Conservation (phyloP, 2,113 vertebrate genomes). For the Columba livia region DNA sequence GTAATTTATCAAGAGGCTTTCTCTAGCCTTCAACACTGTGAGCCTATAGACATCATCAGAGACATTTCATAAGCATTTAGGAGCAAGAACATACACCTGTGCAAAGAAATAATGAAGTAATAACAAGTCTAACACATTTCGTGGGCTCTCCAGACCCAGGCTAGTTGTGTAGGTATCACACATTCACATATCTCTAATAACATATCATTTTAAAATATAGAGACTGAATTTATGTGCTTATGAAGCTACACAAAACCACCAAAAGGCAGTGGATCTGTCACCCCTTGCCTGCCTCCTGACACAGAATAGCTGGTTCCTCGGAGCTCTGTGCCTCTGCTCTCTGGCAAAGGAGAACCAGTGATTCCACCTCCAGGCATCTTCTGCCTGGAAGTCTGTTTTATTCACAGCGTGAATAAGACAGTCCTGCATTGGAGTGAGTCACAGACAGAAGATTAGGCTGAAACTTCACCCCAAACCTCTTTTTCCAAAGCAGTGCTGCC, state of each 20-base stretch:
- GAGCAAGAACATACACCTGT: background rate
- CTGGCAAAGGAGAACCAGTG: background rate
- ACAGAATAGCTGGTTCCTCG: background rate
- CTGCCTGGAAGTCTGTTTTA: background rate
- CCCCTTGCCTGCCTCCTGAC: background rate
- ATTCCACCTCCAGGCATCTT: background rate
- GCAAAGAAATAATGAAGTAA: conserved; percentile 28
- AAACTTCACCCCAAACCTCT: background rate
- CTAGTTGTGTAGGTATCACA: background rate
- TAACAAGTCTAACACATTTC: conserved; percentile 5
- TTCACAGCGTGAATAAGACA: background rate
- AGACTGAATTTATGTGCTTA: background rate
- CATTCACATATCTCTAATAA: background rate
- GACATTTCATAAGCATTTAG: background rate
- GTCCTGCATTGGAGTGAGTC: background rate
- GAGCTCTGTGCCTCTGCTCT: background rate
- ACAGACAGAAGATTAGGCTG: background rate
- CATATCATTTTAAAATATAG: background rate
- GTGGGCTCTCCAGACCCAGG: background rate
- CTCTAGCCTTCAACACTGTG: background rate
- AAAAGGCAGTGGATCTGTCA: background rate
- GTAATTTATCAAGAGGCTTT: background rate
- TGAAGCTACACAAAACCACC: background rate
- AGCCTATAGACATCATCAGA: background rate
- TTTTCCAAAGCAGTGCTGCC: background rate